Evolutionary conservation across 1,140 invertebrate genomes (phyloP).

Genomic region (Eupristina koningsbergeri): DNA sequence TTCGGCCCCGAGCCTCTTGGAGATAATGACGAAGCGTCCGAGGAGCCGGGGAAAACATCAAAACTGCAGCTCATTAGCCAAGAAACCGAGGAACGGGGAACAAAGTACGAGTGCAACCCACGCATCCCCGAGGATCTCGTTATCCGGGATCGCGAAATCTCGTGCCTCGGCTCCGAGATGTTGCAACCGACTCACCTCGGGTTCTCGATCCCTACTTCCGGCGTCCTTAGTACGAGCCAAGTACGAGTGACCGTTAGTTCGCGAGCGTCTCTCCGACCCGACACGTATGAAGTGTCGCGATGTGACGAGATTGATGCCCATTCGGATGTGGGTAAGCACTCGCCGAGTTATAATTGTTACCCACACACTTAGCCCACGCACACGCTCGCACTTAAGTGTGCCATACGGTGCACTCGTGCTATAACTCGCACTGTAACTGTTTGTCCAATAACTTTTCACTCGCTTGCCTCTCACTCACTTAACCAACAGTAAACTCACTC

Average conservation of each 20-base stretch:
- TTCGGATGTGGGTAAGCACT: no score
- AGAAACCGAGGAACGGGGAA: slow-evolving; percentile 53
- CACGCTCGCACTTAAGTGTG: no score
- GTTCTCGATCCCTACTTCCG: not conserved
- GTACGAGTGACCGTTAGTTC: not conserved
- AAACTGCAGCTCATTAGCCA: not conserved
- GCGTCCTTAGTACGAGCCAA: no score
- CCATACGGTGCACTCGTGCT: no score
- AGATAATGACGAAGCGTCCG: not conserved
- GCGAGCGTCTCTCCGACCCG: no score
- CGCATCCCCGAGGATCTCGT: not conserved
- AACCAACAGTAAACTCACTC: not conserved
- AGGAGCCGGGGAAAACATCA: not conserved
- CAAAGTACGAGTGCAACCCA: not conserved
- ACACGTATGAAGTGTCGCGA: no score
- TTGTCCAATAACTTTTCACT: not conserved
- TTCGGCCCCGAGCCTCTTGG: not conserved
- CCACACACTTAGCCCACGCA: no score
- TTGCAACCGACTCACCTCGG: not conserved
- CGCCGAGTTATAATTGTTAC: no score
- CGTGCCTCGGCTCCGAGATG: not conserved
- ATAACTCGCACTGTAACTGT: not conserved
- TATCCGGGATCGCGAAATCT: no score
- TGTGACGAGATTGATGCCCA: no score
- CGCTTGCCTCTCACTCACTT: not conserved